Conservation (phyloP, 2,888 invertebrate species). For the Cataglyphis altisquamis region DNA sequence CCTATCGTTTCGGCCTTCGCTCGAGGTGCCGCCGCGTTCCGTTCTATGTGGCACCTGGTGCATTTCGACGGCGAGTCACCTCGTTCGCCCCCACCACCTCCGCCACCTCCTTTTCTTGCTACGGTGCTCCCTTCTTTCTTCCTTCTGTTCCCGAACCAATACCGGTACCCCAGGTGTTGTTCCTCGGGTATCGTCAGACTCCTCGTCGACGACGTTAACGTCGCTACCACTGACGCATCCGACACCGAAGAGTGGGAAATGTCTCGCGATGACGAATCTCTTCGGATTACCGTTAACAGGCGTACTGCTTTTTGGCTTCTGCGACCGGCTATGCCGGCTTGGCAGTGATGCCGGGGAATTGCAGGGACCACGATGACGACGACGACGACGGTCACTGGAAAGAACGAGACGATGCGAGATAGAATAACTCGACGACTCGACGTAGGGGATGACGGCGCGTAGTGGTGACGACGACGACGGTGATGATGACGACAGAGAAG, state of each 20-base stretch:
- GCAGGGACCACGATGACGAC: constrained; percentile 72
- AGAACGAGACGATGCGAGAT: constrained; percentile 77
- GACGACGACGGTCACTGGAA: constrained; percentile 77
- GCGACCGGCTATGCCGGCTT: constrained; percentile 35
- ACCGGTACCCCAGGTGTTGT: constrained; percentile 25
- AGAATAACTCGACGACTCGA: constrained; percentile 73
- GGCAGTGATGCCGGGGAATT: constrained; percentile 46
- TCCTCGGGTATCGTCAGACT: constrained; percentile 12
- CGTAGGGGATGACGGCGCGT: constrained; percentile 58
- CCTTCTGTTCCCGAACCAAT: constrained; percentile 40
- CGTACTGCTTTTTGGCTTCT: neutral
- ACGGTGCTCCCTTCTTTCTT: constrained; percentile 47
- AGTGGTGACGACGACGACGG: constrained; percentile 71
- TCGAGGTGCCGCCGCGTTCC: constrained; percentile 71
- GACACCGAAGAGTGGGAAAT: constrained; percentile 25
- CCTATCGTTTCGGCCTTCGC: constrained; percentile 67
- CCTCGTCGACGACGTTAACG: constrained; percentile 54
- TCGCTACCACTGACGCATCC: constrained; percentile 48
- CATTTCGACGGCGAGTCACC: constrained; percentile 85
- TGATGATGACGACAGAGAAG: constrained; percentile 81
- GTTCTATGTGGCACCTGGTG: constrained; percentile 78
- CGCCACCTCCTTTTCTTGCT: constrained; percentile 60
- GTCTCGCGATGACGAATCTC: constrained; percentile 11
- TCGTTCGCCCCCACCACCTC: constrained; percentile 72
- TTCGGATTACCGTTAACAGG: constrained; percentile 14